Evolutionary conservation across 92 coral and sea anemone species (phyloP), one percentile per base, ranked within the genome.

Genomic region (Porites divaricata): DNA sequence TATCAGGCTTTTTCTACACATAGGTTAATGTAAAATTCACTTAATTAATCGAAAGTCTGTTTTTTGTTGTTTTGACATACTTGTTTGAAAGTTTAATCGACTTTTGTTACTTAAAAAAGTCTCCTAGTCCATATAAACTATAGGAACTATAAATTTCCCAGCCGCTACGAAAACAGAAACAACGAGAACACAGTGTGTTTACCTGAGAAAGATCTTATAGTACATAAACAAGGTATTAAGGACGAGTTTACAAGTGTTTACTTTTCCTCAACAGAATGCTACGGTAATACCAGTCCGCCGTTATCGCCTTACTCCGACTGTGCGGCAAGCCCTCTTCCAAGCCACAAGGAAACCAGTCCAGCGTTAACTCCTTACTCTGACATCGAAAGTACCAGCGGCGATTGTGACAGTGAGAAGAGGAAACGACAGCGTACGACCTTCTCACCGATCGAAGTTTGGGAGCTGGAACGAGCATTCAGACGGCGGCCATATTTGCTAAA

Each of bases 391-490:
- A 54, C 76, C 57, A 57, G 28, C 28, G 54, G 84, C 28, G 84
- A 80, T 70, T 53, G 57, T 51, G 75, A 68, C 52, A 67, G 68
- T 67, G 76, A 80, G n/a, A 68, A 14, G 19, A 69, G 68, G 67
- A 80, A 56, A 12, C 76, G 76, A 68, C 84, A 80, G 58, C 68
- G 84, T 26, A 80, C 84, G 54, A 80, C 84, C 65, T 80, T 80
- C 56, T 80, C 84, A 28, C 52, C 67, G 74, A 22, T 25, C 54
- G 84, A 80, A 54, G 76, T 80, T 26, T 23, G 64, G 76, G 84
- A 67, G 51, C 65, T 80, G 76, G 84, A 80, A 25, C 54, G 56
- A 68, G 84, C 76, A 67, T 80, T n/a, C 23, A 54, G 19, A 64
- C 56, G 84, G 67, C 63, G 56, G 56, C 67, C 76, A 53, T 67